Percentiles rank a stretch among this genome's conserved stretches.
phyloP scores from a whole-genome alignment of 1,140 invertebrate genomes.

The Ceratoteleas bidentatus region DNA sequence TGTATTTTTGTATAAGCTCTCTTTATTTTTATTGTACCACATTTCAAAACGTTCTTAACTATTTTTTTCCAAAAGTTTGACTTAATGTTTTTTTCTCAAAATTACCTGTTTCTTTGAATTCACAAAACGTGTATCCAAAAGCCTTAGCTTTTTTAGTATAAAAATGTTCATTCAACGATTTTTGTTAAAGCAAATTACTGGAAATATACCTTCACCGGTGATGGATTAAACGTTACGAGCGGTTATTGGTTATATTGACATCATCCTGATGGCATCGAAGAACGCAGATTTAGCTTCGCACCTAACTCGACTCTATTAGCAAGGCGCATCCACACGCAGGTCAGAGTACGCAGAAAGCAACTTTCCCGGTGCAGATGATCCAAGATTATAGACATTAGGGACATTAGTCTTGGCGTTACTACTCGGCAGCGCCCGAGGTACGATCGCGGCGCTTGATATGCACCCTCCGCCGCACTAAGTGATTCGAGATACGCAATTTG shows the following conservation, averaged over 20 bases:
- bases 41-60: no score
- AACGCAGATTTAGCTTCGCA: slow-evolving; percentile 23
- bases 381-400: slow-evolving; percentile 75
- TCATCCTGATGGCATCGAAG: slow-evolving; percentile 21
- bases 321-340: slow-evolving; percentile 27
- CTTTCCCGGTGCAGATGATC: slow-evolving; percentile 67
- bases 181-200: background rate
- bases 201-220: no score
- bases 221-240: slow-evolving; percentile 16
- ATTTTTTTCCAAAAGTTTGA: no score
- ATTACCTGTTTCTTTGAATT: no score
- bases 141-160: no score
- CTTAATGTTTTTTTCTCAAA: no score
- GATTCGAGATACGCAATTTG: slow-evolving; percentile 70
- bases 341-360: slow-evolving; percentile 53
- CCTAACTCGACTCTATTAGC: slow-evolving; percentile 45
- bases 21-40: no score
- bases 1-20: no score
- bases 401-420: slow-evolving; percentile 68
- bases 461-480: slow-evolving; percentile 67
- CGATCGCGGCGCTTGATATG: slow-evolving; percentile 66
- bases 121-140: no score
- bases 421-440: slow-evolving; percentile 51
- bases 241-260: slow-evolving; percentile 41
- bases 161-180: background rate